Base-by-base conservation (phyloP, 1,140 invertebrate species). In the Eurosta solidaginis region DNA sequence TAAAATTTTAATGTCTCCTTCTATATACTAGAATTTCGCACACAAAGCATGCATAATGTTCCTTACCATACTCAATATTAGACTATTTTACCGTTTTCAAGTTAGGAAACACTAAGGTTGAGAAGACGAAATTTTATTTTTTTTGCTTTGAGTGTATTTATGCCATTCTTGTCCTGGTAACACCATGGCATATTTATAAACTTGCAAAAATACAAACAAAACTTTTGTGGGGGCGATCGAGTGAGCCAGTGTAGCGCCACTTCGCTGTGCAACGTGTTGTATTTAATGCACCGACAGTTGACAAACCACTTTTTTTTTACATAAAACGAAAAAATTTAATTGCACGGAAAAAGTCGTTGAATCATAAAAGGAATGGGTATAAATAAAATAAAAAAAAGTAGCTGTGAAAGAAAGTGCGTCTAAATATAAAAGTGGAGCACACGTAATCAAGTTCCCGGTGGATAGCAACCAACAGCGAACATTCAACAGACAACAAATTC, bases 341-440 rank as follows among this genome's bases (percentile, higher is more conserved):
- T 17, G 1, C 59, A 47, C 12, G n/a, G 45, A n/a, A 12, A 20
- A 5, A 2, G 10, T 3, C 7, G 22, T 20, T 22, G 22, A 68
- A 40, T 40, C 9, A 10, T 68, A 22, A 10, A 68, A 68, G 10
- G 14, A 68, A 68, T 40, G 36, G 1, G 40, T 40, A 68, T n/a
- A 36, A 68, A 20, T 17, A 68, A 54, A 54, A 54, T 25, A 12
- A 25, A 54, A 36, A 68, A 68, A 36, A 68, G 12, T 20, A 9
- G 27, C 33, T 40, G 17, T 68, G 33, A 42, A 68, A 68, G n/a
- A 33, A 68, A 68, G 40, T 68, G 59, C 40, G 33, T 42, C 59
- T 68, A 68, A 68, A 68, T 20, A 68, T 68, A 68, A 68, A 68
- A 68, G 59, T 68, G 59, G 59, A 68, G 17, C 59, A 68, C 59